Evolutionary conservation across 2,888 invertebrate genomes (phyloP).

Genomic region (Schizotus pectinicornis): DNA sequence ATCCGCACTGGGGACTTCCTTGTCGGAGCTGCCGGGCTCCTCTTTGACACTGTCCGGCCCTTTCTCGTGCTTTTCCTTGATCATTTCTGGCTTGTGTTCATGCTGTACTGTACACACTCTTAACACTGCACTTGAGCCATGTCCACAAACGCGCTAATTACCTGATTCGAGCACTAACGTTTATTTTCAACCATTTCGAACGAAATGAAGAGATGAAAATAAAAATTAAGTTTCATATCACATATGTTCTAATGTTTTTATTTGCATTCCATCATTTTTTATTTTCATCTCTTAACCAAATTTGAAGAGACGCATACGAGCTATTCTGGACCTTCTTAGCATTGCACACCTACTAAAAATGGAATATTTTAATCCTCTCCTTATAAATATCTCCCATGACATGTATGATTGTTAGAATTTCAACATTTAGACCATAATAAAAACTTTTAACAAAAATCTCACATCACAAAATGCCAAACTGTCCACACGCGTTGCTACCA

Average conservation of each 20-base stretch:
- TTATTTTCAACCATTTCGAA: slow-evolving; percentile 47
- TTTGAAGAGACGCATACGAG: slow-evolving; percentile 55
- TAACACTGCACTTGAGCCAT: slow-evolving; percentile 51
- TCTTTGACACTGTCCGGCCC: slow-evolving; percentile 58
- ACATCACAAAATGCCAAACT: slow-evolving; percentile 62
- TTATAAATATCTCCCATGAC: slow-evolving; percentile 47
- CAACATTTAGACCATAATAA: slow-evolving; percentile 55
- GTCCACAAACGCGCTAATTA: slow-evolving; percentile 38
- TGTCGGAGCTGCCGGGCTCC: slow-evolving; percentile 57
- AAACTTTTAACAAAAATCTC: slow-evolving; percentile 59
- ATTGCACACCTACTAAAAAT: slow-evolving; percentile 49
- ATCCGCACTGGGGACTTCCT: slow-evolving; percentile 53
- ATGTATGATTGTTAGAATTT: slow-evolving; percentile 52
- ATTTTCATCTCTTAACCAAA: slow-evolving; percentile 60
- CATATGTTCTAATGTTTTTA: slow-evolving; percentile 61
- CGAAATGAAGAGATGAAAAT: no score
- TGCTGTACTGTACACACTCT: slow-evolving; percentile 47
- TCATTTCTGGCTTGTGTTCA: slow-evolving; percentile 56
- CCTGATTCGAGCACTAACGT: slow-evolving; percentile 36
- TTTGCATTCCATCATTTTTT: slow-evolving; percentile 60
- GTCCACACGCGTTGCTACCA: slow-evolving; percentile 60
- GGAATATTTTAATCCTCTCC: slow-evolving; percentile 46
- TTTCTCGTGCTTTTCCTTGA: slow-evolving; percentile 60
- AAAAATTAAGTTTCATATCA: slow-evolving; percentile 57
- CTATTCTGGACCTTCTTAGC: slow-evolving; percentile 47